Percentiles rank a stretch among this genome's conserved stretches.
Conservation (phyloP, 2,888 invertebrate genomes). For the Protophormia terraenovae region DNA sequence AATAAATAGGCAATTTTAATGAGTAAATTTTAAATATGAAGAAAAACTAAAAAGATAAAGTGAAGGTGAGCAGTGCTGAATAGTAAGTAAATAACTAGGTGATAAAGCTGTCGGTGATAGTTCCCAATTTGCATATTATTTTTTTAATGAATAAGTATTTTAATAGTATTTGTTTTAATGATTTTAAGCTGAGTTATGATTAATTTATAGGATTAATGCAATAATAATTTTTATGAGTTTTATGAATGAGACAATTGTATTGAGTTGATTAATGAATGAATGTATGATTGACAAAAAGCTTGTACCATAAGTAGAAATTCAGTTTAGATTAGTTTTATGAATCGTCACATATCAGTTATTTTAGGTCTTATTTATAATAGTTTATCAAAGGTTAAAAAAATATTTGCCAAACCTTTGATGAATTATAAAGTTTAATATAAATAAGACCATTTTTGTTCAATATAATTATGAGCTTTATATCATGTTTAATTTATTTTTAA, state of each 20-base stretch:
- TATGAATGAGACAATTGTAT: conserved; percentile 21
- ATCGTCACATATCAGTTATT: conserved; percentile 1
- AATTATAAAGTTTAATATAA: too few species aligned
- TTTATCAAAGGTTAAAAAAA: too few species aligned
- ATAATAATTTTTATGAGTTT: conserved; percentile 36
- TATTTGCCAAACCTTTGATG: too few species aligned
- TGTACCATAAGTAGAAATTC: conserved; percentile 66
- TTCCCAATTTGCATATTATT: neutral
- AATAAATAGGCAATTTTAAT: neutral
- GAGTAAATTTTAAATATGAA: neutral
- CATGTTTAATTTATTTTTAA: too few species aligned
- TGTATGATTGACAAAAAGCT: conserved; percentile 67
- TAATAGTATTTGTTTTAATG: neutral
- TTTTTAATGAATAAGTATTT: neutral
- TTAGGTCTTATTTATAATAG: too few species aligned
- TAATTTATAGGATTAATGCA: conserved; percentile 46
- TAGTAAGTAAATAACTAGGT: neutral
- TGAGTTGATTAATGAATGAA: conserved; percentile 31
- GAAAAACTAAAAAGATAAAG: neutral
- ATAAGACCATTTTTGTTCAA: too few species aligned
- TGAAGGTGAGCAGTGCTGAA: neutral
- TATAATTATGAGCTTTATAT: too few species aligned
- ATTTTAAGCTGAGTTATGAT: conserved; percentile 45
- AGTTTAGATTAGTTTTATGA: conserved; percentile 45
- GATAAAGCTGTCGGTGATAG: neutral